phyloP scores from a whole-genome alignment of 2,888 invertebrate species.

The Ptychoptera contaminata region DNA sequence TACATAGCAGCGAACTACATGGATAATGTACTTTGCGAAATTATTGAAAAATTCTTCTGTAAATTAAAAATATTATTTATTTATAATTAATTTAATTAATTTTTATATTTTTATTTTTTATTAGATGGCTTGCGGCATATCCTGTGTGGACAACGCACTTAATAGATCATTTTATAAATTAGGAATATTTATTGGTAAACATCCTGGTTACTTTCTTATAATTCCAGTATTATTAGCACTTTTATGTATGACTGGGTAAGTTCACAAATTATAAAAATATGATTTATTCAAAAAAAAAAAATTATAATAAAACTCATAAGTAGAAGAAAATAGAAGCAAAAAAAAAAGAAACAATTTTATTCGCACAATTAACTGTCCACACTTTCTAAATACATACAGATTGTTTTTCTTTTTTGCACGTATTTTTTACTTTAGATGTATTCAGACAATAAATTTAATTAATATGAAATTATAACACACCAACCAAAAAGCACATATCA shows the following conservation, averaged over 20 bases:
- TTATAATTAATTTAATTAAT: too few species aligned
- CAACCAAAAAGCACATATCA: background rate
- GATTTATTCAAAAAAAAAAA: background rate
- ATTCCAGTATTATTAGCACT: slow-evolving; percentile 67
- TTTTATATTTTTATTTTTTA: slow-evolving; percentile 9
- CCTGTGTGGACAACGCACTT: slow-evolving; percentile 63
- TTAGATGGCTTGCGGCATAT: slow-evolving; percentile 59
- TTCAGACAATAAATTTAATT: background rate
- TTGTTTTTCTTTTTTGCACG: background rate
- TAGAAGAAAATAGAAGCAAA: too few species aligned
- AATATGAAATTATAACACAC: background rate
- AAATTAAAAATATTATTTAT: too few species aligned
- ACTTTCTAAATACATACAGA: background rate
- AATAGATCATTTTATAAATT: slow-evolving; percentile 69
- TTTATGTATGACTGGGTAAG: slow-evolving; percentile 64
- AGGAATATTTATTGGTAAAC: slow-evolving; percentile 59
- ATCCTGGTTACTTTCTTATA: slow-evolving; percentile 79
- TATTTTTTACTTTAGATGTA: background rate
- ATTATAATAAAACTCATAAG: slow-evolving; percentile 1
- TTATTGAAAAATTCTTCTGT: too few species aligned
- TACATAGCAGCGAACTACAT: too few species aligned
- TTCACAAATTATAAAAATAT: slow-evolving; percentile 2
- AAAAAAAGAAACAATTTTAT: too few species aligned
- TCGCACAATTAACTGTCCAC: too few species aligned
- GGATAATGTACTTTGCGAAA: too few species aligned